Percentiles rank a stretch among this genome's conserved stretches.
Evolutionary conservation across 2,113 vertebrate species (phyloP).

Genomic region (Marmota flaviventris): DNA sequence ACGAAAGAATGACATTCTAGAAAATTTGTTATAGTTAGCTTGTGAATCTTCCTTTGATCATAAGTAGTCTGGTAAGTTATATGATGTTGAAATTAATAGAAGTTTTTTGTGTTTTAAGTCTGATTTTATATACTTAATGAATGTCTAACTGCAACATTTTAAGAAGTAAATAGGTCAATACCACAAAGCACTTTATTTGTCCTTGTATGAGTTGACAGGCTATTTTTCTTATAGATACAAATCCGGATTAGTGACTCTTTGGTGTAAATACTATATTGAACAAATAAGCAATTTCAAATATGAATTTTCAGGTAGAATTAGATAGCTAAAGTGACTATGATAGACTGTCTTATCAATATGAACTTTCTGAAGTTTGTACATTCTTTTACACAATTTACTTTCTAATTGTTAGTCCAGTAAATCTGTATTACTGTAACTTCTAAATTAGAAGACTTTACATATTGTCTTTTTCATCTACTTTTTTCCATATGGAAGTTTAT

Average conservation of each 20-base stretch:
- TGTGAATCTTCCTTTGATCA: slow-evolving; percentile 50
- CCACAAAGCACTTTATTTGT: not conserved
- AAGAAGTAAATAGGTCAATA: not conserved
- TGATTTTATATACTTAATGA: slow-evolving; percentile 18
- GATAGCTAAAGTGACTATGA: slow-evolving; percentile 22
- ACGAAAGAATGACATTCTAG: slow-evolving; percentile 36
- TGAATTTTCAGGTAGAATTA: not conserved
- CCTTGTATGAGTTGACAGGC: not conserved
- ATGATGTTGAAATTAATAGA: slow-evolving; percentile 43
- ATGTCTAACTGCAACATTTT: slow-evolving; percentile 21
- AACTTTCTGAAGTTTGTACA: not conserved
- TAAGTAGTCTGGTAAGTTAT: slow-evolving; percentile 18
- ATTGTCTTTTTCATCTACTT: slow-evolving; percentile 3
- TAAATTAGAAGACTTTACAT: not conserved
- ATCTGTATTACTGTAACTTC: slow-evolving; percentile 44
- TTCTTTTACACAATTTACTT: not conserved
- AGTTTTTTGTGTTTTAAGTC: not conserved
- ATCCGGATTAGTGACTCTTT: not conserved
- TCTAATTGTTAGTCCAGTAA: not conserved
- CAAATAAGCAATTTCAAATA: slow-evolving; percentile 8
- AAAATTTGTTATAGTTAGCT: slow-evolving; percentile 45
- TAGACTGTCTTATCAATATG: not conserved
- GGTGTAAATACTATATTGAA: slow-evolving; percentile 47
- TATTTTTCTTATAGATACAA: slow-evolving; percentile 43
- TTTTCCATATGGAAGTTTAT: not conserved